Percentiles rank a stretch among this genome's conserved stretches.
Evolutionary conservation across 2,797 vertebrate genomes (phyloP).

Genomic region (Microctenopoma steveboyesi): DNA sequence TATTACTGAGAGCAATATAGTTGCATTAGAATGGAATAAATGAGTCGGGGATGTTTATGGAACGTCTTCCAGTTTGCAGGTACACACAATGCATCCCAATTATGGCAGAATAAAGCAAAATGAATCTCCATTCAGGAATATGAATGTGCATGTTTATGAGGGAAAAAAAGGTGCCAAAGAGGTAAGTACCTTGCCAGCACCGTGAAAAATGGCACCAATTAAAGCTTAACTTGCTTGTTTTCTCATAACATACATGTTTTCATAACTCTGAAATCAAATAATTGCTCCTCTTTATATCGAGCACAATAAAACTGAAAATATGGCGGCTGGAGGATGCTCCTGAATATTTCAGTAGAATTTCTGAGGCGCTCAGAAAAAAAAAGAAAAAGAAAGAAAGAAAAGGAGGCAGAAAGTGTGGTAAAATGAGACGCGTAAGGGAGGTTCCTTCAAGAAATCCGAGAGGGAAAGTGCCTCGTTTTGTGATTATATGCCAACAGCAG

Average conservation of each 20-base stretch:
- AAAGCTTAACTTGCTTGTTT: conserved; percentile 98
- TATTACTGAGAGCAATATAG: conserved; percentile 79
- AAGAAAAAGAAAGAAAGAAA: conserved; percentile 82
- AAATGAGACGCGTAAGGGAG: conserved; percentile 87
- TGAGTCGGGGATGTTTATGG: conserved; percentile 68
- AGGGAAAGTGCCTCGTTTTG: conserved; percentile 89
- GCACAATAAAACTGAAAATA: conserved; percentile 96
- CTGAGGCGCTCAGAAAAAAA: conserved; percentile 84
- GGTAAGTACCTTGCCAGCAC: conserved; percentile 95
- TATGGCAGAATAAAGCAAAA: conserved; percentile 82
- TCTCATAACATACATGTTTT: conserved; percentile 99
- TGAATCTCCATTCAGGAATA: conserved; percentile 91
- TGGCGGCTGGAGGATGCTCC: conserved; percentile 90
- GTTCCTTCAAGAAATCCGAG: conserved; percentile 89
- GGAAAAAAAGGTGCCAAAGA: conserved; percentile 91
- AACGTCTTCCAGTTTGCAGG: conserved; percentile 74
- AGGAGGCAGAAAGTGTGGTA: conserved; percentile 80
- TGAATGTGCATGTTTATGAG: conserved; percentile 94
- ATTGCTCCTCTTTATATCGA: conserved; percentile 96
- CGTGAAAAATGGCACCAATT: conserved; percentile 98
- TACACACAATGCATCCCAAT: conserved; percentile 85
- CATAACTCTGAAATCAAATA: conserved; percentile 99
- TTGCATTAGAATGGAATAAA: conserved; percentile 71
- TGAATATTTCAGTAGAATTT: conserved; percentile 95
- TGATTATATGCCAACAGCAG: conserved; percentile 94